A percentile compares a stretch with the other conserved stretches of the same genome.
These are phyloP conservation scores for Blastobasis adustella DNA, from an alignment of 2,888 invertebrate species.

Conservation along the genomic window DNA sequence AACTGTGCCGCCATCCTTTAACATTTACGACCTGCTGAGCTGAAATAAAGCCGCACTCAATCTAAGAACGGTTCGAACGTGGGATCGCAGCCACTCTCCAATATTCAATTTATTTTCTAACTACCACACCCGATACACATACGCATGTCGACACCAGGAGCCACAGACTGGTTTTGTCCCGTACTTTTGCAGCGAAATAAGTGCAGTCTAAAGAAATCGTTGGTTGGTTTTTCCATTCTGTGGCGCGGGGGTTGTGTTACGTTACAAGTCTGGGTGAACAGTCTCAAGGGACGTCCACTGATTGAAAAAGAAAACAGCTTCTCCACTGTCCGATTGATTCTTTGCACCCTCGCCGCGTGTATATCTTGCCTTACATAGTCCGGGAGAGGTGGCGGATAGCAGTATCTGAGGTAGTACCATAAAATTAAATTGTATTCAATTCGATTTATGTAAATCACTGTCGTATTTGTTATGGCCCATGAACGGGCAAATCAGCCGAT, in stretches of 20 bases:
- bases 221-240: conserved; percentile 22
- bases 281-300: conserved; percentile 54
- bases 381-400: conserved; percentile 17
- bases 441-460: no score
- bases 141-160: conserved; percentile 18
- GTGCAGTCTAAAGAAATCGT: conserved; percentile 10
- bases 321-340: conserved; percentile 64
- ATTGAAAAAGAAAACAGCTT: conserved; percentile 71
- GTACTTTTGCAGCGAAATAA: neutral
- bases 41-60: conserved; percentile 55
- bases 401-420: no score
- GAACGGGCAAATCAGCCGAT: no score
- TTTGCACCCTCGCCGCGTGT: conserved; percentile 46
- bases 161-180: conserved; percentile 24
- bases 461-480: no score
- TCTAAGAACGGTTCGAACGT: conserved; percentile 36
- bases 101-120: conserved; percentile 66
- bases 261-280: conserved; percentile 35
- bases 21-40: conserved; percentile 42
- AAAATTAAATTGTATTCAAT: no score
- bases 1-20: conserved; percentile 19
- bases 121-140: conserved; percentile 36
- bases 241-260: conserved; percentile 26
- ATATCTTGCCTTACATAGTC: conserved; percentile 42
- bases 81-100: conserved; percentile 38